Percentiles rank a stretch among this genome's conserved stretches.
phyloP scores from a whole-genome alignment of 2,113 vertebrate species.

The Poeciliopsis retropinna region DNA sequence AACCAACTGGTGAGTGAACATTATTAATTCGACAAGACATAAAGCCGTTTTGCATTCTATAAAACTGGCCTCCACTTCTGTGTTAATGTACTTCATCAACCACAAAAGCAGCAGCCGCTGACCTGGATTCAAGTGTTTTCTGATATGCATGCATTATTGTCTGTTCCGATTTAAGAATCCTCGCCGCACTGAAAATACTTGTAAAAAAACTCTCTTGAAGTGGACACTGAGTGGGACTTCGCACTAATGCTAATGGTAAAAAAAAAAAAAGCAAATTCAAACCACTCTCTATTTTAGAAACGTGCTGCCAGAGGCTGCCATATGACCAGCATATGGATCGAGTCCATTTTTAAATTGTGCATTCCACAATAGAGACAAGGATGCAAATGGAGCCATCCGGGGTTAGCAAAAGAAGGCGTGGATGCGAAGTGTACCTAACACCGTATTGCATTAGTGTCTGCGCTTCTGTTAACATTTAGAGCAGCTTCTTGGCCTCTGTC shows the following conservation, averaged over 20 bases:
- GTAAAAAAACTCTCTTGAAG: constrained; percentile 17
- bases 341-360: constrained; percentile 51
- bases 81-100: constrained; percentile 4
- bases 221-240: constrained; percentile 27
- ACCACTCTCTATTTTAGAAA: constrained; percentile 43
- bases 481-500: constrained; percentile 36
- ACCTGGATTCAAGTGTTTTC: constrained; percentile 26
- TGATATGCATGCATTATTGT: background rate
- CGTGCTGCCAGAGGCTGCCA: constrained; percentile 31
- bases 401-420: constrained; percentile 45
- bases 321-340: constrained; percentile 48
- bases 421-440: constrained; percentile 40
- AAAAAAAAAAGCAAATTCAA: constrained; percentile 23
- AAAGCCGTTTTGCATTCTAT: background rate
- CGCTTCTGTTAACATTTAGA: constrained; percentile 56
- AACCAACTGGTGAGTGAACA: no score
- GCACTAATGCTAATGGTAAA: constrained; percentile 40
- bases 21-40: constrained; percentile 9
- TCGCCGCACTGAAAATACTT: constrained; percentile 23
- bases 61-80: background rate
- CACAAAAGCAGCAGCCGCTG: constrained; percentile 8
- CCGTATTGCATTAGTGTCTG: constrained; percentile 39
- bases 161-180: constrained; percentile 4
- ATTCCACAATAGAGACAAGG: constrained; percentile 50
- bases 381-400: constrained; percentile 64